phyloP scores from a whole-genome alignment of 2,113 vertebrate genomes.

The Pterocles gutturalis region DNA sequence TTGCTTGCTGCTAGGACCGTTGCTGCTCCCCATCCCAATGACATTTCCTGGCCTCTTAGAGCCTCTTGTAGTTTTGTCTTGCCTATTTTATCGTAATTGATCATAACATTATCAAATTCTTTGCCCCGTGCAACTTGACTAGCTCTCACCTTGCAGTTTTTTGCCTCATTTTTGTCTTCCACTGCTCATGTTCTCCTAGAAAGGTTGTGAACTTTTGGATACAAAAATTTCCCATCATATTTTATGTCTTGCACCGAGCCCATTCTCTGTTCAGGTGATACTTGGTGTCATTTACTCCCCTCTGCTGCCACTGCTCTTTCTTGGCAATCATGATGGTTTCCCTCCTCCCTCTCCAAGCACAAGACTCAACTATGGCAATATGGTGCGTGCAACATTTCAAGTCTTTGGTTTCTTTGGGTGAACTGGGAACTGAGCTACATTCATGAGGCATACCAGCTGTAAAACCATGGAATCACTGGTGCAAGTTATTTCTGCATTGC shows the following conservation, averaged over 20 bases:
- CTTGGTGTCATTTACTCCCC: background rate
- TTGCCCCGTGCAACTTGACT: background rate
- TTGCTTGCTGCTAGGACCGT: background rate
- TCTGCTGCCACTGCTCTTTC: background rate
- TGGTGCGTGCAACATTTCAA: background rate
- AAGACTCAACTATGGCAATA: background rate
- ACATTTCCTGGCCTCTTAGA: background rate
- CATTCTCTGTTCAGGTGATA: background rate
- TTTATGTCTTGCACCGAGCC: background rate
- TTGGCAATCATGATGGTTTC: accelerated
- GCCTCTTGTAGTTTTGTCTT: background rate
- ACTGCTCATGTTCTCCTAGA: background rate
- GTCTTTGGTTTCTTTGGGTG: background rate
- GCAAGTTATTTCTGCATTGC: background rate
- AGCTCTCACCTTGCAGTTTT: background rate
- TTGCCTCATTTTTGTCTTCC: background rate
- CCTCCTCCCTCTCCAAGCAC: background rate
- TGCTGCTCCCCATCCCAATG: background rate
- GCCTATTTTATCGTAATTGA: background rate
- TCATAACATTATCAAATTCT: background rate
- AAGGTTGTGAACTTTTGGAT: background rate
- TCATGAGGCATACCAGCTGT: background rate
- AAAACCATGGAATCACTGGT: background rate
- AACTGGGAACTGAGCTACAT: background rate
- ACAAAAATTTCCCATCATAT: background rate